These are phyloP conservation scores for Coreoperca whiteheadi DNA, from an alignment of 2,113 vertebrate species.

Conservation along the genomic window DNA sequence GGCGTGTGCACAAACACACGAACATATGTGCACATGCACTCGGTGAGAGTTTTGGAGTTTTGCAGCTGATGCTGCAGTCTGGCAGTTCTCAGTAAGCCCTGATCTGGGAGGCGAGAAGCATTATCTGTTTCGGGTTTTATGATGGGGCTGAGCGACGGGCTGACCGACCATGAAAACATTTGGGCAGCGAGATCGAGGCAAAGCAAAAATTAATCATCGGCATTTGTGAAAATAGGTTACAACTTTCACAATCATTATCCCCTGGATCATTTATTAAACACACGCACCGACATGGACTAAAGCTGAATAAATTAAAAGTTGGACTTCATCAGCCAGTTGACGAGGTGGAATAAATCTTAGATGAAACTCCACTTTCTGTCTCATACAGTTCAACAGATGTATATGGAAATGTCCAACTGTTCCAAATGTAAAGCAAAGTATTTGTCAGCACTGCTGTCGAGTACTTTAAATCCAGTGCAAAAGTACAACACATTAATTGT, in stretches of 20 bases:
- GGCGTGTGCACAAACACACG: neutral
- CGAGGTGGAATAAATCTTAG: conserved; percentile 3
- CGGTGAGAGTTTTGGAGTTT: conserved; percentile 2
- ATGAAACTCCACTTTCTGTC: conserved; percentile 9
- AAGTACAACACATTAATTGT: neutral
- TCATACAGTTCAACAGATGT: neutral
- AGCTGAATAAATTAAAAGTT: conserved; percentile 29
- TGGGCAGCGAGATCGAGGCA: neutral
- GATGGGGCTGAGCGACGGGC: conserved; percentile 23
- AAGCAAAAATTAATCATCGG: neutral
- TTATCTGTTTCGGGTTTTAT: conserved; percentile 44
- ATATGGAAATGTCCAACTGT: neutral
- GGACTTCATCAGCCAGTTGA: conserved; percentile 9
- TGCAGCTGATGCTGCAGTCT: conserved; percentile 61
- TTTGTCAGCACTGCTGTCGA: neutral
- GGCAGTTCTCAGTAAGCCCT: conserved; percentile 8
- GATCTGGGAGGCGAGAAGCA: conserved; percentile 10
- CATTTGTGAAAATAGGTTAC: neutral
- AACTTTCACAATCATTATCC: neutral
- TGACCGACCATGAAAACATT: conserved; percentile 7
- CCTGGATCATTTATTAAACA: conserved; percentile 17
- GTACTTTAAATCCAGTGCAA: neutral
- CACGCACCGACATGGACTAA: conserved; percentile 3
- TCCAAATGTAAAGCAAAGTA: conserved; percentile 5
- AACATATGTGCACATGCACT: neutral